Evolutionary conservation across 2,113 vertebrate genomes (phyloP).

Genomic region (Python bivittatus): DNA sequence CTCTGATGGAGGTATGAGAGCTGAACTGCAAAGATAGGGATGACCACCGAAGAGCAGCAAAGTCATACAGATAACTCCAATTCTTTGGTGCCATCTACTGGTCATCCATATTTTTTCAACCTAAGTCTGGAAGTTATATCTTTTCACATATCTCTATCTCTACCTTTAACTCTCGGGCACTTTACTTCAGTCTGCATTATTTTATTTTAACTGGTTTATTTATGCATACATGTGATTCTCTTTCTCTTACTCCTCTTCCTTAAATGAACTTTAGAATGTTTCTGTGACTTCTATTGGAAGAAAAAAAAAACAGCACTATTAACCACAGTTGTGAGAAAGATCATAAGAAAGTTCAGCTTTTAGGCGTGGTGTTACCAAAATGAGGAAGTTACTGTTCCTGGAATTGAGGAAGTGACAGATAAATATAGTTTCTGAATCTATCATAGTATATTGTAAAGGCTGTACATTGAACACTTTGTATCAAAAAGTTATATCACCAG

Average conservation of each 20-base stretch:
- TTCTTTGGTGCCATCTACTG: background rate
- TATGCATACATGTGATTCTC: background rate
- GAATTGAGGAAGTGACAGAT: constrained; percentile 5
- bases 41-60: background rate
- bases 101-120: background rate
- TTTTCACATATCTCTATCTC: background rate
- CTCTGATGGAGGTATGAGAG: background rate
- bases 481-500: background rate
- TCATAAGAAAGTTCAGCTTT: background rate
- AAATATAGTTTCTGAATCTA: constrained; percentile 21
- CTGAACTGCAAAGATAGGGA: background rate
- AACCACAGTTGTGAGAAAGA: background rate
- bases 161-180: background rate
- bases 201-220: background rate
- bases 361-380: background rate
- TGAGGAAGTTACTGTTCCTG: background rate
- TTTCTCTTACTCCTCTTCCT: background rate
- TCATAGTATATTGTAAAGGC: background rate
- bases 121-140: background rate
- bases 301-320: background rate
- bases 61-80: background rate
- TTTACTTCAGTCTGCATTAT: background rate
- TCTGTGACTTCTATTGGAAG: background rate
- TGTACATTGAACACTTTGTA: background rate
- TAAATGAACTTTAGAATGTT: background rate